Base-by-base conservation (phyloP, 2,888 invertebrate genomes). In the Polyommatus iphigenia region DNA sequence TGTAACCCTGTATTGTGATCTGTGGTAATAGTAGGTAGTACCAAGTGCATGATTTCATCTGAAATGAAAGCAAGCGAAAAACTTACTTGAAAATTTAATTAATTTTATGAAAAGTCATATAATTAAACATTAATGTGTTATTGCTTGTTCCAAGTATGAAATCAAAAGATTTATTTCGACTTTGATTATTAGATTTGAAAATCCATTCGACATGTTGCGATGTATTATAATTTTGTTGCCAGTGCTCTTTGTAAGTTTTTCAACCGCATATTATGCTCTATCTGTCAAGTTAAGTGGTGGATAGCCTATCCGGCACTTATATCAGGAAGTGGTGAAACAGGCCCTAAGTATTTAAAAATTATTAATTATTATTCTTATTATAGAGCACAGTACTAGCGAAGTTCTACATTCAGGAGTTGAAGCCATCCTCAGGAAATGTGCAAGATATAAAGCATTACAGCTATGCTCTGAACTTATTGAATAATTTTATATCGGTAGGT, bases 241-340 rank as follows among this genome's bases (percentile, higher is more conserved):
- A 32, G 67, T 32, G 29, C 15, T 67, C 18, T 67, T 67, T 15
- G 67, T 67, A 67, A 67, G 67, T 67, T 67, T 67, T 67, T 18
- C 10, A 62, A n/a, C 13, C 24, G 10, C 24, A 59, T 20, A 8
- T n/a, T n/a, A n/a, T n/a, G n/a, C n/a, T n/a, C n/a, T n/a, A n/a
- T n/a, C n/a, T n/a, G n/a, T n/a, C n/a, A n/a, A n/a, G 10, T 10
- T 46, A 46, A 46, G 46, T 10, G 46, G 46, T 46, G 13, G 46
- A 46, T 46, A 10, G 3, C 41, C 41, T 41, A 46, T 46, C 13
- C 10, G 10, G 46, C 46, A 46, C 46, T 46, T 10, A 10, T 46
- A 10, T 46, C 46, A 46, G 46, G 46, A 46, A 46, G 10, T 46
- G 46, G 46, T 10, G 10, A 13, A 46, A 46, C 18, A 5, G 18